phyloP scores from a whole-genome alignment of 2,888 invertebrate genomes.

The Danaus chrysippus region DNA sequence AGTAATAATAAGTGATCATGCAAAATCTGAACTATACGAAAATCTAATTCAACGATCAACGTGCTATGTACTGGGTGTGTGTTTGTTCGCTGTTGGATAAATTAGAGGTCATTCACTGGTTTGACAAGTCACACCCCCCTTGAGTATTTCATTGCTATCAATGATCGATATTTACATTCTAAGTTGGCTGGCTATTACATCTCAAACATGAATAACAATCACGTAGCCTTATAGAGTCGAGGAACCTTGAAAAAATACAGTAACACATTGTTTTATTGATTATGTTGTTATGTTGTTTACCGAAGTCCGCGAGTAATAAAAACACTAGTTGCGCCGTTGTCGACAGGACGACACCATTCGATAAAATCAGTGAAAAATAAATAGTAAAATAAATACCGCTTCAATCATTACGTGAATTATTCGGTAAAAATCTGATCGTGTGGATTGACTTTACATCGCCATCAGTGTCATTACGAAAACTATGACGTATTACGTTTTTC shows the following conservation, averaged over 20 bases:
- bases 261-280: slow-evolving; percentile 36
- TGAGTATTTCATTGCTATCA: slow-evolving; percentile 47
- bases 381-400: neutral
- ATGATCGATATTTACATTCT: slow-evolving; percentile 39
- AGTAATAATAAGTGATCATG: slow-evolving; percentile 25
- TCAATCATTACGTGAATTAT: neutral
- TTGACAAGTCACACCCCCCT: slow-evolving; percentile 57
- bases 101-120: slow-evolving; percentile 73
- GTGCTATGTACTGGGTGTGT: slow-evolving; percentile 46
- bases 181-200: slow-evolving; percentile 12
- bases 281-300: slow-evolving; percentile 37
- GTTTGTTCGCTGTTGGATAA: slow-evolving; percentile 51
- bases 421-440: neutral
- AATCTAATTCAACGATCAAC: slow-evolving; percentile 42
- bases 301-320: slow-evolving; percentile 37
- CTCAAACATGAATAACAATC: slow-evolving; percentile 36
- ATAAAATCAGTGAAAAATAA: slow-evolving; percentile 54
- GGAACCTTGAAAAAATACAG: slow-evolving; percentile 25
- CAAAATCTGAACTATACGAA: slow-evolving; percentile 28
- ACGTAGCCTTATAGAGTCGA: slow-evolving; percentile 27
- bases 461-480: slow-evolving; percentile 6
- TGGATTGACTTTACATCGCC: slow-evolving; percentile 13
- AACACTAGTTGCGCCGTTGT: slow-evolving; percentile 49
- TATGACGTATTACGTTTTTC: slow-evolving; percentile 31
- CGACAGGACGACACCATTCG: slow-evolving; percentile 53